Conservation (phyloP, 1,140 invertebrate genomes). For the Stegodyphus dumicola region DNA sequence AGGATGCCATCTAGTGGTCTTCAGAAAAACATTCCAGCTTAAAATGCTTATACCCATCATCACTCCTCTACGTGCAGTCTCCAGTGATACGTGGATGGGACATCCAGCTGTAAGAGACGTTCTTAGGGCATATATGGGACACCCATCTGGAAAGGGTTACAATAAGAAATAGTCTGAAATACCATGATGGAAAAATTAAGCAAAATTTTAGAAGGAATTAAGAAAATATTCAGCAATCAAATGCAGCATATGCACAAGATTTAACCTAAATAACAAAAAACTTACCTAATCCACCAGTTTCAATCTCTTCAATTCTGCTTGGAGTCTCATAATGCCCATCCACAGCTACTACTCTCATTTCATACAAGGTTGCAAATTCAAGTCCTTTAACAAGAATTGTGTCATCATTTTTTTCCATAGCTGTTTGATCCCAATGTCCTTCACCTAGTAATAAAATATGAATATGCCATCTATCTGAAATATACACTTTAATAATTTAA, state of each 20-base stretch:
- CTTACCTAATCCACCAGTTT: constrained; percentile 71
- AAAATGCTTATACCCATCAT: too few species aligned
- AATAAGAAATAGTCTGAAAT: neutral
- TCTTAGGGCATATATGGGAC: too few species aligned
- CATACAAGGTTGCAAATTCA: constrained; percentile 83
- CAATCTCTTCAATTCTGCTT: constrained; percentile 80
- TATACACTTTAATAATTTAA: too few species aligned
- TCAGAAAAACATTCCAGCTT: too few species aligned
- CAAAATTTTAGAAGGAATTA: neutral
- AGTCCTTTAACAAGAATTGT: constrained; percentile 77
- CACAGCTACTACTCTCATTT: constrained; percentile 90
- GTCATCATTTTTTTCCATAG: constrained; percentile 79
- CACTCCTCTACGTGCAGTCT: too few species aligned
- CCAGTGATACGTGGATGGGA: too few species aligned
- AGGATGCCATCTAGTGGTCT: too few species aligned
- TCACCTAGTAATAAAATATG: constrained; percentile 68
- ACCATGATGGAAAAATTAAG: neutral
- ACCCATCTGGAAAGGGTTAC: too few species aligned
- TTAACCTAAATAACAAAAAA: neutral
- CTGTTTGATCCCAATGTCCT: constrained; percentile 74
- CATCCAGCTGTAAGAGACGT: too few species aligned
- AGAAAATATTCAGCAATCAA: neutral
- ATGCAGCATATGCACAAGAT: neutral
- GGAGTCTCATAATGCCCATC: constrained; percentile 83
- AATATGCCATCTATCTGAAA: too few species aligned